Evolutionary conservation across 2,113 vertebrate genomes (phyloP), one percentile per base, ranked within the genome.

Genomic region (Platysternon megacephalum): DNA sequence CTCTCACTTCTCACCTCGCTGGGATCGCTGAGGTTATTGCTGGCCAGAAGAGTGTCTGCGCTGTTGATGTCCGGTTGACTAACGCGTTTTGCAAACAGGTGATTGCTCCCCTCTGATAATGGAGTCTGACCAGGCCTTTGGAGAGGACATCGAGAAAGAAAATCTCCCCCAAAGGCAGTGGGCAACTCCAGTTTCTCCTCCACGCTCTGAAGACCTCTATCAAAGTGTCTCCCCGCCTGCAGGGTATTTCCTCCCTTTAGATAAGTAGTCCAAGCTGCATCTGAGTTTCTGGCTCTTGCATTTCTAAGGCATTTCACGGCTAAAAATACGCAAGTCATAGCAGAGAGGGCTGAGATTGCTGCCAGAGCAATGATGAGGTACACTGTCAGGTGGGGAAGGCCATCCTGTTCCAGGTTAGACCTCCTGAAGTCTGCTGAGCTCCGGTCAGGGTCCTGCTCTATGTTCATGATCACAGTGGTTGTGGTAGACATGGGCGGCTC

Each of bases 111-210:
- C 44, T 98, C 98, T 12, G 46, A 51, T 44, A 74, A 91, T 12
- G 19, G 85, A 39, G 51, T 44, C 46, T 83, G 53, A 16, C 19
- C 28, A 79, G 85, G 39, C n/a, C 72, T 87, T 53, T 46, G 53
- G 44, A 78, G 98, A 98, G 97, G 97, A 97, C 22, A 98, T 97
- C 58, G 98, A 98, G 92, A 98, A 98, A 89, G 98, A 98, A 12
- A 98, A 98, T 96, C 98, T 96, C 97, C 98, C 98, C 87, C 98
- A 98, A 88, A 98, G 98, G 95, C 98, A 98, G 91, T 97, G 98
- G 26, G 98, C 89, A 98, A 98, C 97, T 98, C 98, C 89, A 98
- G 98, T 8, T 98, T 98, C 80, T 98, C 98, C 2, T 98, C 98
- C 48, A 97, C 95, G 97, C 98, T 93, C 98, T 97, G 94, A 95